Conservation (phyloP, 2,113 vertebrate genomes). For the Oreochromis spilurus region DNA sequence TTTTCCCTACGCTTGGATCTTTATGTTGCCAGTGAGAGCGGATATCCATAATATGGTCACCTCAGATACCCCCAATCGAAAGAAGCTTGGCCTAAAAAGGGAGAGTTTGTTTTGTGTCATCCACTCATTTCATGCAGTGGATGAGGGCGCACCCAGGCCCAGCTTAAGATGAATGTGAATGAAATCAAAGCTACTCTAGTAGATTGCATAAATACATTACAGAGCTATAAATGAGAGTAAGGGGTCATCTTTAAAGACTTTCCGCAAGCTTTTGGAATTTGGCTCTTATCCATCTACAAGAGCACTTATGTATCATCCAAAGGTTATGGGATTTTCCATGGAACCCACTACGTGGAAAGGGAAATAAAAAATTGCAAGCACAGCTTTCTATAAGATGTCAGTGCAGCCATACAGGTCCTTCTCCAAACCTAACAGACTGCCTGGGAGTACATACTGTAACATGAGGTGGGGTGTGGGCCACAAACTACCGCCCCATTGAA, state of each 20-base stretch:
- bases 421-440: background rate
- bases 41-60: background rate
- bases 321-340: background rate
- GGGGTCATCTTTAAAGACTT: background rate
- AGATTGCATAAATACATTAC: background rate
- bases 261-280: background rate
- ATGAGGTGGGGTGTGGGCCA: background rate
- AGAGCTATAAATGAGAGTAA: background rate
- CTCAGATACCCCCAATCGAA: background rate
- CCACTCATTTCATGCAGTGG: background rate
- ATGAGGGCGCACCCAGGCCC: background rate
- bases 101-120: background rate
- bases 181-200: background rate
- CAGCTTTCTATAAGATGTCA: background rate
- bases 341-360: background rate
- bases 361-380: background rate
- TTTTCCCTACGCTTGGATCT: background rate
- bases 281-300: background rate
- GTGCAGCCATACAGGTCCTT: background rate
- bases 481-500: background rate
- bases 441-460: background rate
- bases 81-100: background rate
- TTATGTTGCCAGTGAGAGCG: background rate
- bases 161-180: background rate
- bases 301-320: background rate